Base-by-base conservation (phyloP, 2,113 vertebrate species). In the Syngnathus floridae region DNA sequence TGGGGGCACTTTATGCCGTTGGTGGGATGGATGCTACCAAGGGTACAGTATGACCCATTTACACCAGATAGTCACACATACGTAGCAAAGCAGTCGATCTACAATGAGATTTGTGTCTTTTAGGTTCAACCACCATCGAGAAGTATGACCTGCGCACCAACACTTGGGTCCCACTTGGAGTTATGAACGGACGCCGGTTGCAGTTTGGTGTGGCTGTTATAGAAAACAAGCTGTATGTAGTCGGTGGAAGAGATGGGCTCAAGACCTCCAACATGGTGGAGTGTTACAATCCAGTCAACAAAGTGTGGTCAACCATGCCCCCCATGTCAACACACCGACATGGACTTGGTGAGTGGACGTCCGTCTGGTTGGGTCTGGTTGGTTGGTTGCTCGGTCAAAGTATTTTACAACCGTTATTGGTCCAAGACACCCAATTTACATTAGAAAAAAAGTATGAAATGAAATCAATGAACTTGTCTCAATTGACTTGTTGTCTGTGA, bases 301-400 rank as follows among this genome's bases (percentile, higher is more conserved):
- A 97, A 88, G 88, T 91, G 1, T 99, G 97, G 97, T 93, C 92
- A 11, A 86, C 94, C 57, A 97, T 99, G 96, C 94, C 95, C 21
- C 94, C 97, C 0, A 98, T 98, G 97, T 99, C 96, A 60, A 99
- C 95, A 0, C 96, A 98, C 82, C 92, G 96, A 65, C 97, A 98
- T 0, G 95, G 97, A 21, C 88, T 98, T 71, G 96, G 97, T 98
- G 87, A 76, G 88, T 79, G 62, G 40, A 19, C 26, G 26, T 31
- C 26, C 0, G 26, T 31, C 26, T 31, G 26, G 26, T 26, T 26
- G 1, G 26, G 26, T 26, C 26, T 26, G 26, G 26, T 31, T 31
- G 26, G 26, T 31, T 31, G 26, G 26, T 31, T 3, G 26, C 26
- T 31, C 3, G 26, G 16, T 48, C 5, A 7, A 6, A 48, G 17